Evolutionary conservation across 2,113 vertebrate species (phyloP), one percentile per base, ranked within the genome.

Genomic region (Acrocephalus arundinaceus): DNA sequence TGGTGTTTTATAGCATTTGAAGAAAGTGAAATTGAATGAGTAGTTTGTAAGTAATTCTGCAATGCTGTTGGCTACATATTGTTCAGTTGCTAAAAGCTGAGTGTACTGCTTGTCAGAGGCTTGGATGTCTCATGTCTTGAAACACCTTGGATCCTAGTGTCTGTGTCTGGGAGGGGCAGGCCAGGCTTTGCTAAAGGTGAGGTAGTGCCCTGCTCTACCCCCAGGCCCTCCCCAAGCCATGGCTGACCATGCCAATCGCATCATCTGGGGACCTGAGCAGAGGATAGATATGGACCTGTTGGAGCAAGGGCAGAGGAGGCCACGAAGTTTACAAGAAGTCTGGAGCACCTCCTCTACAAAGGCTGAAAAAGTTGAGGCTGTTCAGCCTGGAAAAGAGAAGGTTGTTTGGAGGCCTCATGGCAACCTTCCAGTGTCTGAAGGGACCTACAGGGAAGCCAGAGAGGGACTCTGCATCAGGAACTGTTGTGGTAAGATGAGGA

Each of bases 361-460:
- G 13, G 28, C 46, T 75, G 54, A 25, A 13, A 3, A 68, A 25
- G 20, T 10, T 54, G 20, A 1, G 7, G 28, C 46, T 75, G 33
- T n/a, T 82, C 39, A 54, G 58, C 13, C 62, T 46, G 39, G 19
- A n/a, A 7, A 67, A n/a, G 23, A 33, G 33, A 68, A 41, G 23
- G 13, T 30, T 82, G 16, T 0, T 0, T 61, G 20, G 70, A 48
- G 16, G 48, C 13, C 15, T 74, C 28, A 25, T 46, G n/a, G 37
- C 33, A 67, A 9, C 37, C 10, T 45, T 52, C 20, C 46, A 30
- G 28, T 25, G 5, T 48, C 70, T 61, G 39, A 75, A 68, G 24
- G 11, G 14, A 10, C 10, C 2, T 3, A 7, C 30, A 5, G 46
- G 28, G 54, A 54, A 46, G 28, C 23, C 2, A 1, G 16, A 30